Evolutionary conservation across 2,797 vertebrate genomes (phyloP), one percentile per base, ranked within the genome.

Genomic region (Oreortyx pictus): DNA sequence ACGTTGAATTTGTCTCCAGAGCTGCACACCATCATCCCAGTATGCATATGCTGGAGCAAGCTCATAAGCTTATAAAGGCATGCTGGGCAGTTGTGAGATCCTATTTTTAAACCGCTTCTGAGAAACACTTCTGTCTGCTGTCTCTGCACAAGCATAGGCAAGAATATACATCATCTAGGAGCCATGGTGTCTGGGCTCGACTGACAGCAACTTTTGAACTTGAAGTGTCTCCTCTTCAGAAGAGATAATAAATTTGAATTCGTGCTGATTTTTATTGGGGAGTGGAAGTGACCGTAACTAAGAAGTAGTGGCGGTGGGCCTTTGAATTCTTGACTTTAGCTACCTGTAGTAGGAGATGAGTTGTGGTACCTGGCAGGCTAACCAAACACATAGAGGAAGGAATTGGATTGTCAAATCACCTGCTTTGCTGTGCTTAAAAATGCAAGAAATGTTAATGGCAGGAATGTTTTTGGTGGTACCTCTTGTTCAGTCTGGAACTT

Each of bases 61-160:
- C 66, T 93, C 35, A 62, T 72, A 78, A 84, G 86, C 92, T 93
- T 94, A 93, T 83, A 88, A 93, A 93, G 92, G 84, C 82, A 94
- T 88, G 82, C 72, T 54, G 70, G 86, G 44, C 89, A 93, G 86
- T 94, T 95, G 94, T 89, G 73, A 78, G 76, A 54, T 85, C 67
- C 95, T 96, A 95, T 96, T 95, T 96, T 96, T 96, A 95, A 94
- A 94, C 88, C 29, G 73, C 86, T 96, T 96, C 94, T 87, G 70
- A 93, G 94, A 96, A 95, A 65, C 79, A 13, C 78, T 95, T 92
- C 74, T 91, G 83, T 52, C 81, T 92, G 47, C 82, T 92, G 78
- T 93, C 76, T 94, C 61, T 92, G 43, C 41, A 33, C 31, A 44
- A 67, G 84, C 62, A 9, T 89, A 93, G 61, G 76, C 83, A 81